A percentile compares a stretch with the other conserved stretches of the same genome.
Evolutionary conservation across 1,140 invertebrate species (phyloP).

Genomic region (Chelonus insularis): DNA sequence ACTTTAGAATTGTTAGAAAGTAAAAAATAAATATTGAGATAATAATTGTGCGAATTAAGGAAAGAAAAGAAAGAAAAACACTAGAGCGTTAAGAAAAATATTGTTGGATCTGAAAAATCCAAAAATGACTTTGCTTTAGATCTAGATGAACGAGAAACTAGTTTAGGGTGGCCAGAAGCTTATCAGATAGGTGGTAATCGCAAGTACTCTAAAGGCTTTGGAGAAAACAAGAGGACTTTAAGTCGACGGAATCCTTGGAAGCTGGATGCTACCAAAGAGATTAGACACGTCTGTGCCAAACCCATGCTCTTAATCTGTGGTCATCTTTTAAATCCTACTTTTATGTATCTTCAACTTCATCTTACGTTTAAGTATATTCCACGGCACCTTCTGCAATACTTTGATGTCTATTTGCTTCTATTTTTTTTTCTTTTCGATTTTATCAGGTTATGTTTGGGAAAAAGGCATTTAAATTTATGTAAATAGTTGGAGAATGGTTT

Average conservation of each 20-base stretch:
- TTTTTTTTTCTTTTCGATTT: neutral
- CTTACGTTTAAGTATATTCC: neutral
- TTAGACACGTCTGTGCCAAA: conserved; percentile 32
- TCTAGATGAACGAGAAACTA: neutral
- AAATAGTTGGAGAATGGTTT: conserved; percentile 29
- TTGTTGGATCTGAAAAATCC: too few relatives aligned
- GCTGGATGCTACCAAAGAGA: conserved; percentile 33
- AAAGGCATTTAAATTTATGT: neutral
- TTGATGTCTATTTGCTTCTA: too few relatives aligned
- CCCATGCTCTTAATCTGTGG: conserved; percentile 25
- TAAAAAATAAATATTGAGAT: too few relatives aligned
- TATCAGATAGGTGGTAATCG: conserved; percentile 16
- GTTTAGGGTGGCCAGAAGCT: neutral
- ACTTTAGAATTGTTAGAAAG: too few relatives aligned
- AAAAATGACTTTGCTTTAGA: neutral
- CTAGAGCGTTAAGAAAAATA: too few relatives aligned
- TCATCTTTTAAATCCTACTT: conserved; percentile 17
- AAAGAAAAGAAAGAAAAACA: too few relatives aligned
- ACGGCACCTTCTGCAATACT: too few relatives aligned
- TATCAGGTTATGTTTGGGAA: too few relatives aligned
- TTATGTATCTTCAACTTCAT: neutral
- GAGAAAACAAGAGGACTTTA: conserved; percentile 28
- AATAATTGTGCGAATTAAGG: too few relatives aligned
- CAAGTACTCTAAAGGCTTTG: neutral
- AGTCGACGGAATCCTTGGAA: conserved; percentile 32